Conservation (phyloP, 2,797 vertebrate genomes). For the Aratinga solstitialis region DNA sequence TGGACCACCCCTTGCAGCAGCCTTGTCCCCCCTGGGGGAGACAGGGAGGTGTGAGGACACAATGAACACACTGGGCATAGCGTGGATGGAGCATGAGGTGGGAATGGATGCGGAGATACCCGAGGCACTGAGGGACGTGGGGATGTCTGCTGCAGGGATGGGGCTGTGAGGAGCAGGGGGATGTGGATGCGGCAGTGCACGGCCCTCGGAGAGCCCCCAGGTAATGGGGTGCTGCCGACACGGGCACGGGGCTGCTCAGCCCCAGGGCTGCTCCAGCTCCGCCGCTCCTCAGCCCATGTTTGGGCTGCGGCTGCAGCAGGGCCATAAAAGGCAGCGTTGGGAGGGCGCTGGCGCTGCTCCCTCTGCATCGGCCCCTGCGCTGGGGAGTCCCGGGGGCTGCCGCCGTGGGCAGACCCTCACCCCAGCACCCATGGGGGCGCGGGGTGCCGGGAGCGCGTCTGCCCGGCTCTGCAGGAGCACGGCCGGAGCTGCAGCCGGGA, state of each 20-base stretch:
- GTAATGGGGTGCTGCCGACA: rapidly evolving
- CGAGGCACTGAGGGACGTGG: background rate
- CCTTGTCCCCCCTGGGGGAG: background rate
- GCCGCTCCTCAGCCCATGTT: slow-evolving; percentile 17
- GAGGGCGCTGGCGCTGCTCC: background rate
- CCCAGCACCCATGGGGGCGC: background rate
- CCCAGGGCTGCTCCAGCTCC: background rate
- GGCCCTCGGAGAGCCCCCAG: background rate
- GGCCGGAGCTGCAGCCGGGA: background rate
- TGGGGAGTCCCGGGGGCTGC: background rate
- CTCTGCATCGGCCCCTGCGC: background rate
- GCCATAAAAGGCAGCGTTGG: slow-evolving; percentile 67
- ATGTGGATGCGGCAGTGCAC: background rate
- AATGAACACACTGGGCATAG: background rate
- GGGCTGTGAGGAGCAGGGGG: rapidly evolving
- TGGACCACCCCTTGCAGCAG: background rate
- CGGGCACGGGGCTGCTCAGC: rapidly evolving
- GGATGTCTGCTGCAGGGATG: background rate
- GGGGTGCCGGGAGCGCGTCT: rapidly evolving
- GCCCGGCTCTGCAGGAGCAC: background rate
- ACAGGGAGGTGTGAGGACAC: background rate
- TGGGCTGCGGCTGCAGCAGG: slow-evolving; percentile 23
- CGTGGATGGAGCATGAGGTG: background rate
- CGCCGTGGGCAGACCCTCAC: rapidly evolving
- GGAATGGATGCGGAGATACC: background rate